A percentile compares a stretch with the other conserved stretches of the same genome.
These are phyloP conservation scores for Notothenia coriiceps DNA, from an alignment of 2,113 vertebrate species.

Conservation along the genomic window DNA sequence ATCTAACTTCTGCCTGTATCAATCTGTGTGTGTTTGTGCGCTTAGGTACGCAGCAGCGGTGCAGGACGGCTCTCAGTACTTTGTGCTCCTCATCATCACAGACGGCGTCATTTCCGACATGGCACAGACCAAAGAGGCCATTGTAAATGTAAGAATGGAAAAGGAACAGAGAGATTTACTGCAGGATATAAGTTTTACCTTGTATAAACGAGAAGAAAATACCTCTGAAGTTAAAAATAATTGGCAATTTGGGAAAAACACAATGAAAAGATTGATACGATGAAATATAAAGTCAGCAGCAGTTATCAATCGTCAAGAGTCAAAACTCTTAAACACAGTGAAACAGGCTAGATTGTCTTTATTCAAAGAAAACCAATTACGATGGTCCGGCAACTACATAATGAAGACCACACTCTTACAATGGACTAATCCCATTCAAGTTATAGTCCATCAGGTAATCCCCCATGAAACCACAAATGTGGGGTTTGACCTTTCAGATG, in stretches of 20 bases:
- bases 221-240: background rate
- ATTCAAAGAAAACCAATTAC: background rate
- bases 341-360: background rate
- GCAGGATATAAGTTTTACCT: background rate
- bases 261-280: background rate
- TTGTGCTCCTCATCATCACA: constrained; percentile 95
- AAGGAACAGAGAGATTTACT: background rate
- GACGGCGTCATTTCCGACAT: constrained; percentile 98
- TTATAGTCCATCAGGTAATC: background rate
- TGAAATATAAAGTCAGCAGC: background rate
- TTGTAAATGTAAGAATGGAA: constrained; percentile 90
- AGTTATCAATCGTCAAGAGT: too few species aligned
- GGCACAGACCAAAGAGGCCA: constrained; percentile 98
- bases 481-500: background rate
- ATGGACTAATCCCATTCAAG: background rate
- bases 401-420: background rate
- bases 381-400: background rate
- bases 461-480: background rate
- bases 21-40: background rate
- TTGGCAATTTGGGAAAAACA: background rate
- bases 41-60: constrained; percentile 89
- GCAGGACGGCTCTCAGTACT: constrained; percentile 95
- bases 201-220: background rate
- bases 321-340: background rate
- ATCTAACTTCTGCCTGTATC: constrained; percentile 20